Base-by-base conservation (phyloP, 2,113 vertebrate genomes). In the Ariopsis seemanni region DNA sequence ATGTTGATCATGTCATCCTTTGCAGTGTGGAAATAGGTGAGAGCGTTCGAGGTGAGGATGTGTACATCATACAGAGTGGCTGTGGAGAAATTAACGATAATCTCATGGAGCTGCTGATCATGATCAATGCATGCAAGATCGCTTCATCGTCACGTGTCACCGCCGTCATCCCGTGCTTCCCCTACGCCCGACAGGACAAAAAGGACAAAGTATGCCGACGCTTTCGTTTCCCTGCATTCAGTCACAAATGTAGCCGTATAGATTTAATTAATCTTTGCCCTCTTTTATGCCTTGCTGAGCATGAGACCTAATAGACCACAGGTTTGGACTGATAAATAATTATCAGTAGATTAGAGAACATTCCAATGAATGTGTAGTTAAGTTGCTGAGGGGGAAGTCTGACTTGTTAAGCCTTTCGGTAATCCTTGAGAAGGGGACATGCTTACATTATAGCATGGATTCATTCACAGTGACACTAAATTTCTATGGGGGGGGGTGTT, bases 101-200 rank as follows among this genome's bases (percentile, higher is more conserved):
- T 89, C 85, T 96, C 79, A 96, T 96, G 95, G 95, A 96, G 92
- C 93, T 96, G 53, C 89, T 96, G 80, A 96, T 96, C 52, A 96
- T 96, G 95, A 96, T 96, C 84, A 96, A 96, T 17, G 95, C 95
- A 87, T 96, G 95, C 91, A 96, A 96, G 90, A 96, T 96, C 10
- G 95, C 95, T 83, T 96, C 95, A 0, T 94, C 95, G 71, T 96
- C 92, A 89, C 93, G 95, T 53, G 95, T 96, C 89, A 95, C 94
- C 0, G 95, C 95, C 9, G 95, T 96, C 92, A 96, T 96, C 92
- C 95, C 95, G 77, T 96, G 95, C 90, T 96, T 96, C 27, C 95
- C 95, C 0, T 96, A 96, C 18, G 94, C 95, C 50, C 93, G 95
- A 1, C 95, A 96, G 78, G 95, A 96, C 92, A 96, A 96, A 92